phyloP scores from a whole-genome alignment of 92 coral and sea anemone genomes.

The Actinernus sp. region DNA sequence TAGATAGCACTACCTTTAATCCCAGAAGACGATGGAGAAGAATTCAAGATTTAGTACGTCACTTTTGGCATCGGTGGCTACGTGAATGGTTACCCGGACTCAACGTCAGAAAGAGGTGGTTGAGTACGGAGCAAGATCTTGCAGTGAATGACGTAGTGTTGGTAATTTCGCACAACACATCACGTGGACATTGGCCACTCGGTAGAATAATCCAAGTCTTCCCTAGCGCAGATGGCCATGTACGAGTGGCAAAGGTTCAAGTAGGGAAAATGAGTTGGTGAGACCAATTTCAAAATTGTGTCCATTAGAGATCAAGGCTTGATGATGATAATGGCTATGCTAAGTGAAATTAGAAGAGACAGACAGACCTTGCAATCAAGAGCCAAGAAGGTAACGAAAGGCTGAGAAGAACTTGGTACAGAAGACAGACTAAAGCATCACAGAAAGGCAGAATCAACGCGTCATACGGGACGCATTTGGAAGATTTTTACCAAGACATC shows the following conservation, averaged over 20 bases:
- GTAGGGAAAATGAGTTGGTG: too few species aligned
- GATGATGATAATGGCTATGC: too few species aligned
- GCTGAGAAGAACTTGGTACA: too few species aligned
- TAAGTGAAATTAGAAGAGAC: too few species aligned
- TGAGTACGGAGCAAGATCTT: constrained; percentile 51
- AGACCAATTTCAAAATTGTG: too few species aligned
- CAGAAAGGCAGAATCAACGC: too few species aligned
- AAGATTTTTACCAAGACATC: too few species aligned
- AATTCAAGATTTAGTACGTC: constrained; percentile 45
- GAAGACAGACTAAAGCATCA: too few species aligned
- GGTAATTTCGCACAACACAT: constrained; percentile 43
- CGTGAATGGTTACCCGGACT: constrained; percentile 56
- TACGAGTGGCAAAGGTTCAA: constrained; percentile 68
- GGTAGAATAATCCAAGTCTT: constrained; percentile 54
- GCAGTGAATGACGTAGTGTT: constrained; percentile 53
- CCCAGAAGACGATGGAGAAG: constrained; percentile 61
- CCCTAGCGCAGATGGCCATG: constrained; percentile 62
- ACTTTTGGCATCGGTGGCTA: constrained; percentile 58
- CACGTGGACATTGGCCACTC: constrained; percentile 61
- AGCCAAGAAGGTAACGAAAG: too few species aligned
- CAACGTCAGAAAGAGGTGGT: constrained; percentile 60
- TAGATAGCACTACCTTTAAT: constrained; percentile 31
- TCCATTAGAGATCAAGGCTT: too few species aligned
- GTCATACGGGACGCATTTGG: too few species aligned
- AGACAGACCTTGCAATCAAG: too few species aligned